Base-by-base conservation (phyloP, 2,797 vertebrate species). In the Nothura maculosa region DNA sequence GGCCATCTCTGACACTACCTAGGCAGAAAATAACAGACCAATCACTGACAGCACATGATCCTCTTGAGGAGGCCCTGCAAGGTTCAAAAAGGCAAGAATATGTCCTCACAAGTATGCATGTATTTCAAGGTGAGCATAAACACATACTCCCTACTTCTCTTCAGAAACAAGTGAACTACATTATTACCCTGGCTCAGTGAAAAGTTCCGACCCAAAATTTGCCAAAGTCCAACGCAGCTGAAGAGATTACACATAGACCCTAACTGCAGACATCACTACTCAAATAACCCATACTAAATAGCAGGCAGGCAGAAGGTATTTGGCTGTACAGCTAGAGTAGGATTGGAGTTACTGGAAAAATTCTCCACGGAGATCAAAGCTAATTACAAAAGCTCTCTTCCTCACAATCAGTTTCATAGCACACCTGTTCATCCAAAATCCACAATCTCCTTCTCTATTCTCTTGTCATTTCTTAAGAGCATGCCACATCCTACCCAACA, bases 381-480 rank as follows among this genome's bases (percentile, higher is more conserved):
- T 87, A 93, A 94, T 55, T 22, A 61, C 20, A 83, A 85, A 94
- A 92, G 36, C 36, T 68, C 22, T n/a, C 45, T 81, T 75, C 45
- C 34, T 87, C 45, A 40, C 83, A 75, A 85, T 82, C 6, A 6
- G 42, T 57, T 92, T 88, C 85, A 85, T 30, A 74, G 20, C n/a
- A 47, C 20, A 50, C 58, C 17, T 1, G 24, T 34, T 85, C 2
- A 2, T 66, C 70, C 45, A 81, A 85, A 94, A 92, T 20, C 62
- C 79, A 78, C 40, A 81, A 36, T 87, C 34, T 47, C 38, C 66
- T 85, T 50, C 27, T 25, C 40, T 28, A 30, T 36, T 19, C 38
- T 61, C 58, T 54, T 27, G 67, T 72, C 30, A 38, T 6, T 20
- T 72, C 20, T 66, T 54, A 77, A 64, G 90, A 70, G 32, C 40